Conservation (phyloP, 2,888 invertebrate species). For the Acleris holmiana region DNA sequence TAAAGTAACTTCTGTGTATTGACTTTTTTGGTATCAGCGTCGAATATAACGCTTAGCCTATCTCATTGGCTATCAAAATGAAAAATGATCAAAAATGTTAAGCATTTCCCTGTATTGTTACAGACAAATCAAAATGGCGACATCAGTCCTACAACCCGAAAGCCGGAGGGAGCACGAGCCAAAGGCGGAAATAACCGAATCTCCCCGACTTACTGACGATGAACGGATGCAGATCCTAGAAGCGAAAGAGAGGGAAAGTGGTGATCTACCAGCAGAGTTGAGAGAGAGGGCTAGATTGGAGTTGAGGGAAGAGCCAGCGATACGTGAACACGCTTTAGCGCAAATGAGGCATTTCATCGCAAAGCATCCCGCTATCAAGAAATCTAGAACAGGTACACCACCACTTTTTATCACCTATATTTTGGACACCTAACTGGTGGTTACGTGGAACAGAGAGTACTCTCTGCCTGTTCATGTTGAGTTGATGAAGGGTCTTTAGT, state of each 20-base stretch:
- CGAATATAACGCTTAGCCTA: background rate
- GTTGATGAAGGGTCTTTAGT: no score
- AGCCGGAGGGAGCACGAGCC: constrained; percentile 69
- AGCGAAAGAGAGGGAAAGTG: constrained; percentile 70
- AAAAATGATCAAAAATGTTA: background rate
- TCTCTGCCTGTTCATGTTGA: no score
- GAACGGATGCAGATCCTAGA: constrained; percentile 65
- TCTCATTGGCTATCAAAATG: background rate
- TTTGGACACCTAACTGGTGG: no score
- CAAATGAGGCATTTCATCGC: constrained; percentile 93
- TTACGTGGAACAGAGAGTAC: no score
- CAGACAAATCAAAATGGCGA: constrained; percentile 69
- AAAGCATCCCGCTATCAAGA: constrained; percentile 92
- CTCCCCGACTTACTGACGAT: constrained; percentile 67
- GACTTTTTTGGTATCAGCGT: no score
- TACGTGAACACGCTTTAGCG: constrained; percentile 88
- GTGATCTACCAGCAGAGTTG: constrained; percentile 82
- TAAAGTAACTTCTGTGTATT: no score
- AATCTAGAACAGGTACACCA: constrained; percentile 88
- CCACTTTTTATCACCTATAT: background rate
- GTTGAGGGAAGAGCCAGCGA: constrained; percentile 91
- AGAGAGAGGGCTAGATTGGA: constrained; percentile 88
- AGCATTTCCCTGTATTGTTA: constrained; percentile 28
- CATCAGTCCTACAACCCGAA: constrained; percentile 76
- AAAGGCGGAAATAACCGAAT: constrained; percentile 58